Base-by-base conservation (phyloP, 2,888 invertebrate species). In the Sinopyrophorus schimmeli region DNA sequence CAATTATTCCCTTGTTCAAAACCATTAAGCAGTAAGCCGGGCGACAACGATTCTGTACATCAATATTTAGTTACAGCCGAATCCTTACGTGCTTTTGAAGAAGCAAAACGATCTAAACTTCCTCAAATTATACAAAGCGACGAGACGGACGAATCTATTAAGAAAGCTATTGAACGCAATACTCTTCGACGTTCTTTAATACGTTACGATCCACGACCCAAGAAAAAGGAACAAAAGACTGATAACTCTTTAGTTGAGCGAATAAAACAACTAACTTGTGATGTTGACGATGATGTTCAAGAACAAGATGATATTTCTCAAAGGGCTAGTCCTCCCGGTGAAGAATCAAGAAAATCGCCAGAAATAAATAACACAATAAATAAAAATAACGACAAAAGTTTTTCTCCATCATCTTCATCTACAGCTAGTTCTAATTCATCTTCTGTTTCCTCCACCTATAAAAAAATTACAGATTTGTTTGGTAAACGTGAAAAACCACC, bases 231-330 rank as follows among this genome's bases (percentile, higher is more conserved):
- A 41, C 73, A 74, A 55, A 79, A 83, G 67, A 80, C 80, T 62
- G 89, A 89, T 58, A 84, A 89, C 39, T 89, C 91, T 0, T 75
- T 93, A 23, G 89, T 91, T 44, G 93, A 93, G 65, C 81, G 92
- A 53, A 90, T 93, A 57, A 84, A 89, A 31, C 86, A 88, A 66
- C 75, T 93, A 34, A 93, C 92, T 1, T 91, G 91, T 66, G 88
- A 91, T 68, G 85, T 89, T 23, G 91, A 91, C 52, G 89, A 89
- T 31, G 63, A 65, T 26, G 75, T 75, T 28, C 68, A 72, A 0
- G 77, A 78, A 7, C 48, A 54, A 3, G 61, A 59, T 24, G 61
- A 63, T 26, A 53, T 54, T 18, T 49, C 79, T 9, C 76, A 79
- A 3, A 72, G 82, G 11, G 77, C 81, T 0, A 83, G 85, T 51